phyloP scores from a whole-genome alignment of 1,140 invertebrate genomes.

The Himalopsyche phryganea region DNA sequence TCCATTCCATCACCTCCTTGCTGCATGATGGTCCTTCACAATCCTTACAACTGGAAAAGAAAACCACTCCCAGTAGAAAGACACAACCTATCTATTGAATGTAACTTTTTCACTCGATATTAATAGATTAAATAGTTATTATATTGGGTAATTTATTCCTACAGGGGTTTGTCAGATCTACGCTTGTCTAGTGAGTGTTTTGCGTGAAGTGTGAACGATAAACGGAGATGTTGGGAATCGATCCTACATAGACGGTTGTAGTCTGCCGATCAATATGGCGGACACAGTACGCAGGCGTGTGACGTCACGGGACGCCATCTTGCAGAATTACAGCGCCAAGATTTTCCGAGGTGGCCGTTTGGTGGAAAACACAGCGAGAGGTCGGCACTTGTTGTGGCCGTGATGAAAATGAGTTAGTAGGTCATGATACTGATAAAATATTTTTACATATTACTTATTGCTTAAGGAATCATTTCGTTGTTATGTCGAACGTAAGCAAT shows the following conservation, averaged over 20 bases:
- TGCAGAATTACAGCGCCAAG: not conserved
- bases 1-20: conserved; percentile 20
- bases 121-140: not conserved
- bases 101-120: not conserved
- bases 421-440: too few relatives aligned
- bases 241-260: conserved; percentile 14
- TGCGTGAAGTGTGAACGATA: conserved; percentile 10
- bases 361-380: too few relatives aligned
- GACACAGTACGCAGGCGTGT: conserved; percentile 18
- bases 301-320: not conserved
- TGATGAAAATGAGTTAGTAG: too few relatives aligned
- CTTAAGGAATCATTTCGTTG: too few relatives aligned
- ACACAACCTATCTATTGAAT: not conserved
- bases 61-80: not conserved
- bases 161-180: not conserved
- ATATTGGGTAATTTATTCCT: not conserved
- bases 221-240: conserved; percentile 14
- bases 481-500: too few relatives aligned
- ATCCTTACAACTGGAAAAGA: not conserved
- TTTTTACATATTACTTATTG: too few relatives aligned
- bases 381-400: too few relatives aligned
- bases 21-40: conserved; percentile 9
- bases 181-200: not conserved
- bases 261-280: conserved; percentile 25
- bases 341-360: conserved; percentile 1